Conservation (phyloP, 2,113 vertebrate genomes). For the Ellobius talpinus region DNA sequence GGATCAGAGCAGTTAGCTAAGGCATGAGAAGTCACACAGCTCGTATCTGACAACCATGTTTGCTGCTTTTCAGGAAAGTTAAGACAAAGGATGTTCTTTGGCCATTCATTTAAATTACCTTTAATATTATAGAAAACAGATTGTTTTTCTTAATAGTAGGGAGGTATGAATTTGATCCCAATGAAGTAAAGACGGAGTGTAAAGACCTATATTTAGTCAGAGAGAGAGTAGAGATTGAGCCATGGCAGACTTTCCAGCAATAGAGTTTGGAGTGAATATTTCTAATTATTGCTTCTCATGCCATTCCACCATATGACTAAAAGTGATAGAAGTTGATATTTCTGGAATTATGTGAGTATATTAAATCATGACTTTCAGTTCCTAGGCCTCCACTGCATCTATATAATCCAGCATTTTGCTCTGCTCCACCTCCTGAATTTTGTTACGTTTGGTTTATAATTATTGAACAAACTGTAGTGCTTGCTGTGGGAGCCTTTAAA, state of each 20-base stretch:
- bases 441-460: neutral
- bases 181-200: neutral
- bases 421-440: neutral
- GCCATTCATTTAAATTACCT: neutral
- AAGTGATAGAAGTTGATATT: neutral
- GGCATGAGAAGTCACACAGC: neutral
- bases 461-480: neutral
- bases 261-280: neutral
- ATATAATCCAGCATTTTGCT: neutral
- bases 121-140: neutral
- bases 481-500: neutral
- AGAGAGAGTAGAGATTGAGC: neutral
- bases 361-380: neutral
- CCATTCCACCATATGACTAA: neutral
- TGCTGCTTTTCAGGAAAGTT: slow-evolving; percentile 37
- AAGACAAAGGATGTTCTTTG: neutral
- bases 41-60: neutral
- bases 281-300: neutral
- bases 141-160: neutral
- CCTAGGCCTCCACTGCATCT: neutral
- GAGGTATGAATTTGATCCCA: slow-evolving; percentile 23
- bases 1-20: neutral
- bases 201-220: neutral
- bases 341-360: neutral
- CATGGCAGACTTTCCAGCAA: neutral